These are phyloP conservation scores for Leptothorax acervorum DNA, from an alignment of 2,888 invertebrate species.

Conservation along the genomic window DNA sequence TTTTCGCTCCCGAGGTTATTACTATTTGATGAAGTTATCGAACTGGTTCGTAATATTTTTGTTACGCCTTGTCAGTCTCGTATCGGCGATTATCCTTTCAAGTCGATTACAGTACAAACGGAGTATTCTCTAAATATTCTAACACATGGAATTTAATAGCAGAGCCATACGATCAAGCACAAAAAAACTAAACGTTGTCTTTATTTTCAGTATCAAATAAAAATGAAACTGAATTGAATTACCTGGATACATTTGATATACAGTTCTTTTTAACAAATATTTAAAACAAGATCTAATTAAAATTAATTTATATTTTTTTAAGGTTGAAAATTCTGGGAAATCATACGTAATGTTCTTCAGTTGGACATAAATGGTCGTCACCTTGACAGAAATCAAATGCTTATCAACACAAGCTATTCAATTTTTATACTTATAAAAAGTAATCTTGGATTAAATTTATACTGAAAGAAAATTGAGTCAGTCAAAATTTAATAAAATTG, in stretches of 20 bases:
- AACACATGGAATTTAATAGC: constrained; percentile 1
- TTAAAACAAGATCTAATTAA: constrained; percentile 5
- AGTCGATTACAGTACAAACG: neutral
- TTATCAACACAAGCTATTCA: neutral
- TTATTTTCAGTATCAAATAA: neutral
- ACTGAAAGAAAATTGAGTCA: neutral
- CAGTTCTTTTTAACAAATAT: neutral
- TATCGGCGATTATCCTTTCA: neutral
- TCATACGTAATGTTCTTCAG: neutral
- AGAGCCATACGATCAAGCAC: constrained; percentile 10
- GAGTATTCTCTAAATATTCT: constrained; percentile 14
- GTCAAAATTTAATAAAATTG: neutral
- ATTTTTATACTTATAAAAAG: neutral
- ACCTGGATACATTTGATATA: neutral
- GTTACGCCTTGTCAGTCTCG: neutral
- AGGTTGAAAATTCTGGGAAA: neutral
- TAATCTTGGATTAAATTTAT: neutral
- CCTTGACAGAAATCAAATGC: neutral
- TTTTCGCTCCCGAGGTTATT: constrained; percentile 23
- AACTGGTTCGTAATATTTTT: constrained; percentile 25
- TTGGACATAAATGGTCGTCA: neutral
- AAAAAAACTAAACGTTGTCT: neutral
- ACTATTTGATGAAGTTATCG: constrained; percentile 47
- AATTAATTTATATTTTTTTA: neutral
- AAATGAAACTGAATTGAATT: neutral